These are phyloP conservation scores for Drosophila ogumai DNA, from an alignment of 1,140 invertebrate species.

Conservation along the genomic window DNA sequence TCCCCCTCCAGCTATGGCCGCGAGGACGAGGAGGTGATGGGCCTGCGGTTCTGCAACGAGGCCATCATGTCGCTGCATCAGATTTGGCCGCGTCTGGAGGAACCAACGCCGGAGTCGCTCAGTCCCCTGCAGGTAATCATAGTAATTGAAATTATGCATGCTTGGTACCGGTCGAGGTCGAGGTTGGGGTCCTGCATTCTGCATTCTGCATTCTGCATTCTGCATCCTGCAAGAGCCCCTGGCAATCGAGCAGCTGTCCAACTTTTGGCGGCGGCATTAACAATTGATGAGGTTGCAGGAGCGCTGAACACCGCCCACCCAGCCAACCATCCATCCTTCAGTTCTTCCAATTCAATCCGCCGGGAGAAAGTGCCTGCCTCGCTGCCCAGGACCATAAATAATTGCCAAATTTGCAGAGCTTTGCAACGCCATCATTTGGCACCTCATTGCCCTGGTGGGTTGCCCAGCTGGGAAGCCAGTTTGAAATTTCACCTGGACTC, in stretches of 20 bases:
- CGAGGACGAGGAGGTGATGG: slow-evolving; percentile 97
- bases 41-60: slow-evolving; percentile 96
- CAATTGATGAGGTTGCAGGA: slow-evolving; percentile 33
- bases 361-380: neutral
- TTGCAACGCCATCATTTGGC: slow-evolving; percentile 47
- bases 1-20: slow-evolving; percentile 89
- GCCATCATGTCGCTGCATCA: slow-evolving; percentile 94
- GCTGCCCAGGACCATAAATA: slow-evolving; percentile 50
- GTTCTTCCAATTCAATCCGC: neutral
- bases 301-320: neutral
- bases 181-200: neutral
- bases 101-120: slow-evolving; percentile 85
- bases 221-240: slow-evolving; percentile 3
- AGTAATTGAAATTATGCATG: slow-evolving; percentile 60
- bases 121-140: slow-evolving; percentile 90
- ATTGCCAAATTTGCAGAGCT: slow-evolving; percentile 44
- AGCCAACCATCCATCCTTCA: neutral
- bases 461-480: neutral
- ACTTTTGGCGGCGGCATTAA: slow-evolving; percentile 29
- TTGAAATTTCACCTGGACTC: neutral
- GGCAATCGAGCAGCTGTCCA: slow-evolving; percentile 18
- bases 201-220: neutral
- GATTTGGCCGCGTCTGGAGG: slow-evolving; percentile 90
- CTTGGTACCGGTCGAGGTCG: neutral
- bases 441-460: slow-evolving; percentile 18